phyloP scores from a whole-genome alignment of 2,888 invertebrate species.

The Aphidius colemani region DNA sequence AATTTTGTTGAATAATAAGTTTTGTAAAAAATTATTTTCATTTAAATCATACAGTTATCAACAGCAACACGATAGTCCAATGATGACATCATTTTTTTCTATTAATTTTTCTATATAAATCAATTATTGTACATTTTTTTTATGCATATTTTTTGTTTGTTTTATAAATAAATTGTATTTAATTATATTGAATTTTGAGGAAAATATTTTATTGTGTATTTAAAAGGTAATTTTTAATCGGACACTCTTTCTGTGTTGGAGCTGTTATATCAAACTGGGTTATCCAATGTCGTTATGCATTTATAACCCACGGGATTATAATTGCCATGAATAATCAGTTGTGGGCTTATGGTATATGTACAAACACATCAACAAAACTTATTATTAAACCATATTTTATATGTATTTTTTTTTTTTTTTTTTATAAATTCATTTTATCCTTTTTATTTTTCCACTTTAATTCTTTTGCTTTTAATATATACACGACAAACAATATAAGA shows the following conservation, averaged over 20 bases:
- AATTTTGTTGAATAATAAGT: no score
- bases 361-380: background rate
- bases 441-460: background rate
- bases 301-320: conserved; percentile 31
- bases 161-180: no score
- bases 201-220: background rate
- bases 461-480: background rate
- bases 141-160: no score
- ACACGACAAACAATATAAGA: background rate
- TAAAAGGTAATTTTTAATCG: conserved; percentile 19
- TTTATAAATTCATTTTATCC: background rate
- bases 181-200: no score
- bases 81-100: conserved; percentile 35
- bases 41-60: conserved; percentile 25
- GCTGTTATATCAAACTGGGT: conserved; percentile 28
- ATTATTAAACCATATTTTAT: no score
- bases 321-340: conserved; percentile 24
- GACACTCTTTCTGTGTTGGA: conserved; percentile 19
- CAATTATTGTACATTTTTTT: no score
- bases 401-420: background rate
- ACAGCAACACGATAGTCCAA: conserved; percentile 35
- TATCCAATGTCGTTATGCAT: conserved; percentile 19
- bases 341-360: conserved; percentile 5
- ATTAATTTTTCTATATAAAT: no score
- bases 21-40: background rate